Evolutionary conservation across 2,888 invertebrate species (phyloP), one percentile per base, ranked within the genome.

Genomic region (Hedychridium roseum): DNA sequence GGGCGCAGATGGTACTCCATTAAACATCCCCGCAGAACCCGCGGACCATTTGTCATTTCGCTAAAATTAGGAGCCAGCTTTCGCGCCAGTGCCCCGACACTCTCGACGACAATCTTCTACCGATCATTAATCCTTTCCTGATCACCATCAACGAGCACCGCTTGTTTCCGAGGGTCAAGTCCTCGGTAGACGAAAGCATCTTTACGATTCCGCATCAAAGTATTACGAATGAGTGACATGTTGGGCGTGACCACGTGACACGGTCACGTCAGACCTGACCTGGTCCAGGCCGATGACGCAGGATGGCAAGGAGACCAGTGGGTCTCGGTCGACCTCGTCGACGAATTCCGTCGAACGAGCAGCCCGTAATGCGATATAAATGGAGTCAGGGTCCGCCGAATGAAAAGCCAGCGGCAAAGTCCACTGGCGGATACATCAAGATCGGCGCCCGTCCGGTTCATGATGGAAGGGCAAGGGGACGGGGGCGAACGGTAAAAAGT

Each of bases 361-460:
- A 50, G 41, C 64, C 59, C 57, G 67, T 71, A 71, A 71, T 70
- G 73, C 67, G 73, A 74, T 73, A 71, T 73, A 74, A 70, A 71
- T 71, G 70, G 66, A 66, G 70, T 63, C 58, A 63, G 57, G 50
- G 60, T 53, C 58, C 58, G 58, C 62, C 65, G 58, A 68, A 63
- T 67, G 71, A 72, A 71, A 68, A 67, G 68, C 61, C 61, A 64
- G 56, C 61, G 59, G 47, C 53, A 52, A 58, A 35, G 44, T 47
- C 54, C 57, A 49, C 57, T 57, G 58, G 69, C 63, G 75, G 73
- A 76, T 74, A 73, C 73, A 76, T 75, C 72, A 74, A 75, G 74
- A 75, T 72, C 71, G 73, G 54, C 56, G 53, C 51, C 44, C 60
- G 56, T 56, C 63, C 20, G 41, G 41, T 26, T 30, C 16, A 59